Base-by-base conservation (phyloP, 2,113 vertebrate species). In the Rhombomys opimus region DNA sequence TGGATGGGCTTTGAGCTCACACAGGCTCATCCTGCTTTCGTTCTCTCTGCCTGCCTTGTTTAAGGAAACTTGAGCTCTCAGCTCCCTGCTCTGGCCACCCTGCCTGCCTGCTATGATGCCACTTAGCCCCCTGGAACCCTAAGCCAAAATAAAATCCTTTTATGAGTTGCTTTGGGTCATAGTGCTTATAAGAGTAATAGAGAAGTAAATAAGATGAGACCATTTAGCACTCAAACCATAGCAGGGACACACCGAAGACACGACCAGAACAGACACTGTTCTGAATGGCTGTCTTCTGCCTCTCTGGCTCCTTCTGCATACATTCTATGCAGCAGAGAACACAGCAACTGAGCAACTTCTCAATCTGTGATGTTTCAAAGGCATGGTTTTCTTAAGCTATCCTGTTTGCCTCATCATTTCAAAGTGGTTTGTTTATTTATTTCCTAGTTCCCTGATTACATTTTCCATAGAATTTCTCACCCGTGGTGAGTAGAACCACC, bases 341-440 rank as follows among this genome's bases (percentile, higher is more conserved):
- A 25, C 0, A 3, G 17, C 3, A 50, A 78, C 18, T 59, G 30
- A 9, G 2, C 7, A 73, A 27, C 52, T 75, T 70, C 65, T 13
- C 57, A 95, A 76, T 18, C 32, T 65, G 7, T 75, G 41, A 65
- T n/a, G 50, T 54, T 30, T 78, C 35, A 46, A 32, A 68, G 59
- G 4, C 57, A 87, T 20, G 67, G 6, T 17, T 90, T 93, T 76
- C 70, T 89, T 59, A 72, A 67, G 52, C 13, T 52, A 41, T 41
- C 18, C 84, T 54, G 57, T 81, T 72, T 68, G 27, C 25, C 72
- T 75, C 12, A 76, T 80, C 12, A 76, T 80, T 90, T 96, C 30
- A 50, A 94, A 76, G 72, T 90, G 50, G 5, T 65, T 92, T 89
- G 5, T 65, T 92, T 89, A 41, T 50, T 87, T 81, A 87, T 59